Evolutionary conservation across 2,113 vertebrate genomes (phyloP), one percentile per base, ranked within the genome.

Genomic region (Poeciliopsis turrubarensis): DNA sequence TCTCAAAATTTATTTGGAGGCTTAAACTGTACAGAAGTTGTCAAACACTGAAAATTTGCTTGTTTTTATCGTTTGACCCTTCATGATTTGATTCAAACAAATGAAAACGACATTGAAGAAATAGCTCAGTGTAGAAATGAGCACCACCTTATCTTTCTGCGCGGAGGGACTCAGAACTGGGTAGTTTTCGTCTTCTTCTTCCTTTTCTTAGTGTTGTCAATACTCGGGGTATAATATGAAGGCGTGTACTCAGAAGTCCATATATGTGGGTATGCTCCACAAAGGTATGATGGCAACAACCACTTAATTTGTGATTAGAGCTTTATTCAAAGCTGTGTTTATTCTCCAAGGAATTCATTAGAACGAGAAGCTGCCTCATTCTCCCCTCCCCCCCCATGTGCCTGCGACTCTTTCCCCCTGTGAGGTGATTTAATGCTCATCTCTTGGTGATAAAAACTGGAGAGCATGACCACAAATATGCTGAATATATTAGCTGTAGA

Each of bases 261-360:
- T 81, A 86, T 86, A 87, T 87, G 84, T 73, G 86, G 87, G 72
- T 84, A 87, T 91, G 90, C 91, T 90, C 88, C 92, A 93, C 89
- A 93, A 92, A 94, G 90, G 91, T 93, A 91, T 80, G 89, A 90
- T 87, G 92, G 92, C 91, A 93, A 93, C 90, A 93, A 93, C 90
- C 92, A 93, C 92, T 95, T 95, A 95, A 94, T 94, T 95, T 89
- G 92, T 93, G 93, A 94, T 94, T 93, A 94, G 92, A 92, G 91
- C 91, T 94, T 94, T 93, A 94, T 95, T 95, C 93, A 92, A 90
- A 93, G 90, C 87, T 90, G 85, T 93, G 93, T 94, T 94, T 94
- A 95, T 95, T 93, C 94, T 93, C 94, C 82, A 73, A 90, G 94
- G 94, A 94, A 94, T 95, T 95, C 94, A 95, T 95, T 95, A 95